Evolutionary conservation across 2,888 invertebrate genomes (phyloP).

Genomic region (Ditylenchus weischeri): DNA sequence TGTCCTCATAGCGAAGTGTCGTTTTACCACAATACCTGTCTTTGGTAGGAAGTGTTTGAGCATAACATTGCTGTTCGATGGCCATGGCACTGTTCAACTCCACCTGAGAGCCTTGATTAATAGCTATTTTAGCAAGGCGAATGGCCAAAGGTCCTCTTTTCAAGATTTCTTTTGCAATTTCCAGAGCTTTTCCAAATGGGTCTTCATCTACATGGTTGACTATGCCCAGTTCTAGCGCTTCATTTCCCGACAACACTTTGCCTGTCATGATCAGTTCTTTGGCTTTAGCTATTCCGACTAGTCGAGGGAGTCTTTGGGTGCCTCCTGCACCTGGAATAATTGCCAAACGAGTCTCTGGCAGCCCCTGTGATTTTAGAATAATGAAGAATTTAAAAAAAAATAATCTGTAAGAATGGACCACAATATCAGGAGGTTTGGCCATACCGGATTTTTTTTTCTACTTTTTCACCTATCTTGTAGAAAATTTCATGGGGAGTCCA

Average conservation of each 20-base stretch:
- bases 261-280: conserved; percentile 90
- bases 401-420: no score
- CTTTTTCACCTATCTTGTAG: no score
- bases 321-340: conserved; percentile 92
- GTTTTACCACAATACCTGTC: conserved; percentile 10
- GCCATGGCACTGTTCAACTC: conserved; percentile 71
- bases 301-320: conserved; percentile 83
- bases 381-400: no score
- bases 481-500: no score
- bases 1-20: no score
- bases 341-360: conserved; percentile 88
- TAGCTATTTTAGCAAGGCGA: conserved; percentile 63
- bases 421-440: no score
- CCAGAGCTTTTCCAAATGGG: conserved; percentile 78
- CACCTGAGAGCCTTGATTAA: conserved; percentile 76
- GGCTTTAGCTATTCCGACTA: conserved; percentile 73
- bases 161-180: conserved; percentile 79
- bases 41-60: conserved; percentile 62
- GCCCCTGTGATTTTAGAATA: conserved; percentile 32
- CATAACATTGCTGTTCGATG: conserved; percentile 88
- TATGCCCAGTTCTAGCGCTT: conserved; percentile 76
- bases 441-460: no score
- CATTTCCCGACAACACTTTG: conserved; percentile 73
- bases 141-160: conserved; percentile 69
- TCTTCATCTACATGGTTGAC: conserved; percentile 76